Percentiles rank a stretch among this genome's conserved stretches.
These are phyloP conservation scores for Thalassophryne amazonica DNA, from an alignment of 2,797 vertebrate genomes.

Conservation along the genomic window DNA sequence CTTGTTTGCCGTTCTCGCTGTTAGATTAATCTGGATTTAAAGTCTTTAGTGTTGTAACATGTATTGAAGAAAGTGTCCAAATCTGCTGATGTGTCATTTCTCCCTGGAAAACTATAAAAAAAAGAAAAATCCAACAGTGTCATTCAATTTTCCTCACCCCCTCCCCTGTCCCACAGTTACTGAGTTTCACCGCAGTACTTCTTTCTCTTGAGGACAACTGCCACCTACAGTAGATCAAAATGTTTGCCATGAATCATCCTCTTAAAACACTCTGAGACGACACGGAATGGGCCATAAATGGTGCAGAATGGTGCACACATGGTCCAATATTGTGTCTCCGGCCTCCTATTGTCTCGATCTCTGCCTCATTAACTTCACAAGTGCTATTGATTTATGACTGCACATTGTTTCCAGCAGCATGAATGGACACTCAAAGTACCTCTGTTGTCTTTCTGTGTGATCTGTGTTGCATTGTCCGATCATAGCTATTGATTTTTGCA, in stretches of 20 bases:
- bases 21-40: too few relatives aligned
- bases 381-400: conserved; percentile 54
- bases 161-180: not conserved
- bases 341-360: conserved; percentile 31
- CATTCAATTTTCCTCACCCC: not conserved
- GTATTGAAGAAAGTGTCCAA: conserved; percentile 3
- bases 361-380: conserved; percentile 59
- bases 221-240: conserved; percentile 5
- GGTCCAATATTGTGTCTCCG: conserved; percentile 25
- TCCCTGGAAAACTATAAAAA: not conserved
- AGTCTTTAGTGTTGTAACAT: too few relatives aligned
- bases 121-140: not conserved
- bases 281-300: not conserved
- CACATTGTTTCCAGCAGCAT: conserved; percentile 25
- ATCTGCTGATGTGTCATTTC: not conserved
- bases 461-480: not conserved
- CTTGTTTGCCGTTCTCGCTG: too few relatives aligned
- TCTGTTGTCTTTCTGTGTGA: conserved; percentile 2
- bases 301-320: not conserved
- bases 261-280: not conserved
- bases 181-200: not conserved
- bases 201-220: not conserved
- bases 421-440: conserved; percentile 25
- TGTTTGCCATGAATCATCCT: conserved; percentile 13
- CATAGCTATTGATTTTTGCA: conserved; percentile 17